Conservation (phyloP, 2,888 invertebrate genomes). For the Tetranychus truncatus region DNA sequence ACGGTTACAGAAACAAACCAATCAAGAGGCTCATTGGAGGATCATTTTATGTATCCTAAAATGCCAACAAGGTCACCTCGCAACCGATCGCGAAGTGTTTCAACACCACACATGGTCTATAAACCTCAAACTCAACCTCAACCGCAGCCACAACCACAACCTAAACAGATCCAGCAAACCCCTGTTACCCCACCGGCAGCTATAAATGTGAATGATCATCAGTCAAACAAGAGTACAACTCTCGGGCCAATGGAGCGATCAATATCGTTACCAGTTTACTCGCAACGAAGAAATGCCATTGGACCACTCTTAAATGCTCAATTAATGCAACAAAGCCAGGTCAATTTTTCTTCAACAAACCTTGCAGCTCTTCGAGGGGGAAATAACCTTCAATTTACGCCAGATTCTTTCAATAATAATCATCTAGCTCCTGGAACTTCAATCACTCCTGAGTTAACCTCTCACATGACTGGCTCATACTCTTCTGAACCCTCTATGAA, state of each 20-base stretch:
- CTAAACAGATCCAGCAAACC: not conserved
- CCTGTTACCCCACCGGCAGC: not conserved
- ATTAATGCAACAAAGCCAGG: conserved; percentile 7
- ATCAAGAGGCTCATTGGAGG: not conserved
- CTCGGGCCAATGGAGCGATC: conserved; percentile 16
- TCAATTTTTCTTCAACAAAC: not conserved
- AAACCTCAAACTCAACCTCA: conserved; percentile 8
- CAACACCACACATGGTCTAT: conserved; percentile 30
- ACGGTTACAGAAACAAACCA: not conserved
- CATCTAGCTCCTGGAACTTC: not conserved
- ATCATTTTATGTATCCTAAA: not conserved
- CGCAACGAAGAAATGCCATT: conserved; percentile 10
- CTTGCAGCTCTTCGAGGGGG: not conserved
- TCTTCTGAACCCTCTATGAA: not conserved
- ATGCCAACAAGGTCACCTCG: conserved; percentile 34
- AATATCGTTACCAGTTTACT: conserved; percentile 17
- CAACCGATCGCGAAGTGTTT: conserved; percentile 42
- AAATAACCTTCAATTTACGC: not conserved
- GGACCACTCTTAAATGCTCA: conserved; percentile 13
- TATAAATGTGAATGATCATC: not conserved
- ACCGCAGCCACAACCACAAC: not conserved
- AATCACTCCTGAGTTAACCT: not conserved
- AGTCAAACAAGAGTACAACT: not conserved
- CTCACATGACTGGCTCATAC: not conserved
- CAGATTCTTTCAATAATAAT: not conserved